phyloP scores from a whole-genome alignment of 2,888 invertebrate genomes.

The Meghimatium bilineatum region DNA sequence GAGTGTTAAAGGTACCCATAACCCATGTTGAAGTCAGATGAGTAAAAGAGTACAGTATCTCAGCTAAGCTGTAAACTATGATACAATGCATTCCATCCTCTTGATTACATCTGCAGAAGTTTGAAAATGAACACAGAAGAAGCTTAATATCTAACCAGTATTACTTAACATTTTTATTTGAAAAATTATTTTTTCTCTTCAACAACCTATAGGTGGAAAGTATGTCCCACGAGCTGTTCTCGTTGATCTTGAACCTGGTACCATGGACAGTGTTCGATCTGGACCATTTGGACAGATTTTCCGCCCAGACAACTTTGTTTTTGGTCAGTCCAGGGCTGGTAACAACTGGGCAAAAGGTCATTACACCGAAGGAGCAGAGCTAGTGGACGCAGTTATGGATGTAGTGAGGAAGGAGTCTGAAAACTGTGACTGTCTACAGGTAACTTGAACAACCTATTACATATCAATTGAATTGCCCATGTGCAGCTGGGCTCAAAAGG shows the following conservation, averaged over 20 bases:
- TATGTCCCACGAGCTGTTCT: constrained; percentile 78
- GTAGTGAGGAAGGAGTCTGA: constrained; percentile 87
- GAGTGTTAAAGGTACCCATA: no score
- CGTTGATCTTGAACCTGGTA: constrained; percentile 82
- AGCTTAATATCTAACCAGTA: no score
- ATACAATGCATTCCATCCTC: no score
- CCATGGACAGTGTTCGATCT: constrained; percentile 85
- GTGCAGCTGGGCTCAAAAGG: no score
- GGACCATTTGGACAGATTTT: constrained; percentile 53
- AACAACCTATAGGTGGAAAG: constrained; percentile 46
- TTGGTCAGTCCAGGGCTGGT: constrained; percentile 48
- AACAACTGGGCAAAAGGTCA: constrained; percentile 52
- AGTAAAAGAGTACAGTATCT: no score
- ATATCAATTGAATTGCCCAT: not conserved
- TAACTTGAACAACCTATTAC: not conserved
- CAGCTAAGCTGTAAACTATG: no score
- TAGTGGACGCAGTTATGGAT: constrained; percentile 81
- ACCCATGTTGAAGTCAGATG: no score
- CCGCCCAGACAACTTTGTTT: constrained; percentile 53
- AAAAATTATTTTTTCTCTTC: not conserved
- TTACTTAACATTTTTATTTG: no score
- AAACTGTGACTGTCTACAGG: constrained; percentile 88
- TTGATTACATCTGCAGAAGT: no score
- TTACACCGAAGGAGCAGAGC: constrained; percentile 57
- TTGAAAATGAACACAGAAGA: no score